These are phyloP conservation scores for Sycophaga agraensis DNA, from an alignment of 1,140 invertebrate genomes.

Conservation along the genomic window DNA sequence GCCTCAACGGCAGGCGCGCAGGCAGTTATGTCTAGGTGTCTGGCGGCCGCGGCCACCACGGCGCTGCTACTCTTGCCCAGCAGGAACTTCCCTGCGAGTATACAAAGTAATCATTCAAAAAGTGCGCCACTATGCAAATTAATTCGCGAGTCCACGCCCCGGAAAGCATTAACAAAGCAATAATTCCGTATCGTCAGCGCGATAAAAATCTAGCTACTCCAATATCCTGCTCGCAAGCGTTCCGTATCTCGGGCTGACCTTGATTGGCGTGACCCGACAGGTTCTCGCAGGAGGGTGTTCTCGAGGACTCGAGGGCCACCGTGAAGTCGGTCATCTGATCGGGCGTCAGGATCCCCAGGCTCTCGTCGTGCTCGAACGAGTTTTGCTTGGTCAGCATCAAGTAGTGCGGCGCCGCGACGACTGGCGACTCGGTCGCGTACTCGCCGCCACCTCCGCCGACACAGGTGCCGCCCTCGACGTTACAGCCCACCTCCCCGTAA, in stretches of 20 bases:
- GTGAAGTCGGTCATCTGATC: conserved; percentile 82
- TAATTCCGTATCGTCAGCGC: too few species aligned
- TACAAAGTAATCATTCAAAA: too few species aligned
- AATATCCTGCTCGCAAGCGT: too few species aligned
- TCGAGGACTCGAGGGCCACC: conserved; percentile 60
- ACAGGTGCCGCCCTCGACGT: background rate
- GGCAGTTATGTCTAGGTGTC: conserved; percentile 18
- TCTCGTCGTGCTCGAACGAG: conserved; percentile 76
- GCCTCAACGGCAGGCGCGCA: conserved; percentile 42
- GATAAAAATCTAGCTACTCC: too few species aligned
- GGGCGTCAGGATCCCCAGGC: conserved; percentile 79
- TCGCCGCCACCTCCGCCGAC: background rate
- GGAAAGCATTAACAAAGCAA: too few species aligned
- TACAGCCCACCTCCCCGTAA: conserved; percentile 41
- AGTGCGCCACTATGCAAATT: too few species aligned
- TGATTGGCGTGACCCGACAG: conserved; percentile 35
- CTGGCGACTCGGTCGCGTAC: conserved; percentile 36
- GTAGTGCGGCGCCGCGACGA: conserved; percentile 42
- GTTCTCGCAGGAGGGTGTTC: conserved; percentile 61
- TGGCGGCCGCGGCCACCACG: conserved; percentile 9
- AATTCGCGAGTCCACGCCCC: too few species aligned
- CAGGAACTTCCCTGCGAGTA: conserved; percentile 13
- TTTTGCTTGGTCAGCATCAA: conserved; percentile 69
- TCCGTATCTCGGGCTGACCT: too few species aligned
- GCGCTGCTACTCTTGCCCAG: conserved; percentile 3